These are phyloP conservation scores for Horisme vitalbata DNA, from an alignment of 2,888 invertebrate genomes.

Conservation along the genomic window DNA sequence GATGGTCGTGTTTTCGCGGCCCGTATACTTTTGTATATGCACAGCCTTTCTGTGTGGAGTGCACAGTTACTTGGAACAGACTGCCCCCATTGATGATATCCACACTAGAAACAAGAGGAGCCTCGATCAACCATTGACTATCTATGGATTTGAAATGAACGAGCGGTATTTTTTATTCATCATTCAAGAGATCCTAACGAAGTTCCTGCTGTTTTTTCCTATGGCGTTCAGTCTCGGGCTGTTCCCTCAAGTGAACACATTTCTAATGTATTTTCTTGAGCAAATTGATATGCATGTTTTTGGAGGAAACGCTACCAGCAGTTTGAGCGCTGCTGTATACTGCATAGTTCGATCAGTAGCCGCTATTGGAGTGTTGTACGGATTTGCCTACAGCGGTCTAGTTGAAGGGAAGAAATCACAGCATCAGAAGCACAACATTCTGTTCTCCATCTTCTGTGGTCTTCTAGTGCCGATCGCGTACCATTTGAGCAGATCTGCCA, in stretches of 20 bases:
- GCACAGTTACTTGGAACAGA: constrained; percentile 64
- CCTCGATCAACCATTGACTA: constrained; percentile 58
- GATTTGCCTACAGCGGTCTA: constrained; percentile 93
- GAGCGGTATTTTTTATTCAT: constrained; percentile 84
- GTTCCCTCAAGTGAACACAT: constrained; percentile 98
- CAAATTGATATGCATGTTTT: constrained; percentile 96
- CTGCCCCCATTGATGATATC: constrained; percentile 43
- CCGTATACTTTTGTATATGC: constrained; percentile 95
- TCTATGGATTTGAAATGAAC: constrained; percentile 75
- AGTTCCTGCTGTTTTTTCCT: constrained; percentile 95
- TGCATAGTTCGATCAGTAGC: constrained; percentile 91
- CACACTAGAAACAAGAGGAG: constrained; percentile 57
- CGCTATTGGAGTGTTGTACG: constrained; percentile 91
- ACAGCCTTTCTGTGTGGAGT: constrained; percentile 80
- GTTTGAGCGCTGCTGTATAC: constrained; percentile 91
- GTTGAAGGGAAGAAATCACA: constrained; percentile 93
- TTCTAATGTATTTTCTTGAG: constrained; percentile 97
- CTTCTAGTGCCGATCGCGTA: constrained; percentile 94
- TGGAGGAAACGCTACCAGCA: constrained; percentile 94
- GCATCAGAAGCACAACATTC: constrained; percentile 86
- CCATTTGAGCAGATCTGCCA: constrained; percentile 95
- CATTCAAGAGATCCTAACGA: constrained; percentile 88
- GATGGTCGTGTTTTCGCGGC: constrained; percentile 95
- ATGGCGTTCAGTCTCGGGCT: constrained; percentile 96
- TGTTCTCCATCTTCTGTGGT: constrained; percentile 97